These are phyloP conservation scores for Desmophyllum pertusum DNA, from an alignment of 92 coral and sea anemone genomes.

Conservation along the genomic window DNA sequence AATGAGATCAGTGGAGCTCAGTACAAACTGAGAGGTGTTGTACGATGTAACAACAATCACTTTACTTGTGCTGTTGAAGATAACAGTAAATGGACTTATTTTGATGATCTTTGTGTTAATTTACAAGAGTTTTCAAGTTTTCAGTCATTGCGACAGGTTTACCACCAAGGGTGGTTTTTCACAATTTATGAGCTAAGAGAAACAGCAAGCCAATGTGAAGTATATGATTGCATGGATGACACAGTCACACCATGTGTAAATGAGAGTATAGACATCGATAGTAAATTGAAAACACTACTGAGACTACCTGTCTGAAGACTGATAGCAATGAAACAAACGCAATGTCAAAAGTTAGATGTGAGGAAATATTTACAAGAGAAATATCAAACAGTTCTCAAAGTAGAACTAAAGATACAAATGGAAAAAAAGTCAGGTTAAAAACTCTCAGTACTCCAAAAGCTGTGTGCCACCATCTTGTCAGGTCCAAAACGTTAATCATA, in stretches of 20 bases:
- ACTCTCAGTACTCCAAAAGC: too few species aligned
- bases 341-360: too few species aligned
- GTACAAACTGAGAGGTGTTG: conserved; percentile 50
- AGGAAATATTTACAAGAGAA: too few species aligned
- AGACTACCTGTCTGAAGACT: too few species aligned
- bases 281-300: too few species aligned
- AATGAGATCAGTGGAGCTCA: conserved; percentile 42
- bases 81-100: conserved; percentile 54
- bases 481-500: conserved; percentile 35
- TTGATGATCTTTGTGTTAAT: conserved; percentile 54
- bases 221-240: conserved; percentile 34
- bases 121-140: conserved; percentile 55
- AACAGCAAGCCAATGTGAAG: conserved; percentile 27
- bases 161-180: conserved; percentile 55
- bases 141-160: conserved; percentile 40
- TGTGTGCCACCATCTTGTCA: conserved; percentile 25
- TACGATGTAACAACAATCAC: conserved; percentile 53
- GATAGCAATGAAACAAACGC: too few species aligned
- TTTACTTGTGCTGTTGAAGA: conserved; percentile 49
- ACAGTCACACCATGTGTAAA: conserved; percentile 34
- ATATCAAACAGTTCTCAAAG: too few species aligned
- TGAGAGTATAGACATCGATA: conserved; percentile 33
- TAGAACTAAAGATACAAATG: too few species aligned
- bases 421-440: too few species aligned
- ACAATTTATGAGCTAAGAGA: conserved; percentile 42